Conservation (phyloP, 2,113 vertebrate species). For the Hippocampus barbouri region DNA sequence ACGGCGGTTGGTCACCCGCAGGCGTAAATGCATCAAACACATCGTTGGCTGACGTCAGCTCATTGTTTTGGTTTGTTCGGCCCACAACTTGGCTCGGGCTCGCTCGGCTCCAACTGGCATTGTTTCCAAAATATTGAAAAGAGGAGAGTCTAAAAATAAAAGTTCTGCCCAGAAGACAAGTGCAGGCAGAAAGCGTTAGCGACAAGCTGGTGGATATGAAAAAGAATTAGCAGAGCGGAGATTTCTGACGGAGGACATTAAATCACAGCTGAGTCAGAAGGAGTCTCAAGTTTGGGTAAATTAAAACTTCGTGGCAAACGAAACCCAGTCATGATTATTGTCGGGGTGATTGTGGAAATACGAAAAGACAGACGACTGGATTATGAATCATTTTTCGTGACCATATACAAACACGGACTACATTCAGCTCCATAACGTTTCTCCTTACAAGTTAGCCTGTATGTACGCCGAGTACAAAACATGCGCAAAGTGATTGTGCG, state of each 20-base stretch:
- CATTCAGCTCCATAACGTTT: too few relatives aligned
- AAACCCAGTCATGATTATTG: neutral
- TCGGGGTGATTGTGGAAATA: neutral
- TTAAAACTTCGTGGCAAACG: too few relatives aligned
- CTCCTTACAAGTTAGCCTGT: too few relatives aligned
- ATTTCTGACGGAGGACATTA: neutral
- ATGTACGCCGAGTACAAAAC: too few relatives aligned
- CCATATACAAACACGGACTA: too few relatives aligned
- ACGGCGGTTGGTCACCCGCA: neutral
- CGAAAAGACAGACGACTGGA: neutral
- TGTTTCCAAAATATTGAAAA: neutral
- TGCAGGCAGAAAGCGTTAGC: neutral
- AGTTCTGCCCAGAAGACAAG: neutral
- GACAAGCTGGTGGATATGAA: too few relatives aligned
- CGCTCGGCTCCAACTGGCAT: neutral
- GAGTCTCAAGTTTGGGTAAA: too few relatives aligned
- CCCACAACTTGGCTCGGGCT: neutral
- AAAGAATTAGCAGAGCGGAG: neutral
- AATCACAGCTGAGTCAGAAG: neutral
- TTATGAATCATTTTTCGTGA: neutral
- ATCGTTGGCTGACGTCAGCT: too few relatives aligned
- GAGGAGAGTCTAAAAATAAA: neutral
- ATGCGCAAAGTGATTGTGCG: neutral
- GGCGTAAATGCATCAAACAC: neutral
- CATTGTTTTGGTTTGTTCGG: neutral